Base-by-base conservation (phyloP, 2,113 vertebrate species). In the Panurus biarmicus region DNA sequence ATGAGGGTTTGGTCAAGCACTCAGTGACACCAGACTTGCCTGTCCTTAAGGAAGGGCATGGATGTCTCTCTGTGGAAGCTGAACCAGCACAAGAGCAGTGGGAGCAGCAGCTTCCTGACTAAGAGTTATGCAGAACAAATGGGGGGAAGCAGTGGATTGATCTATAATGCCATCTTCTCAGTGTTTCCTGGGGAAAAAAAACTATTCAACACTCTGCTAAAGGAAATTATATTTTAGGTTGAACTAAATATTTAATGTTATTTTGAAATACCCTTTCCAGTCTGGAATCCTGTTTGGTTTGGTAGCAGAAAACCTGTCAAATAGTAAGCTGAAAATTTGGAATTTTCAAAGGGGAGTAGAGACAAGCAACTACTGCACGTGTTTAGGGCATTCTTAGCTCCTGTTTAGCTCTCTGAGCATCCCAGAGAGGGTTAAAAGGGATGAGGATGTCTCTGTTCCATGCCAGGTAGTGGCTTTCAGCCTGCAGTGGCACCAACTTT, bases 381-480 rank as follows among this genome's bases (percentile, higher is more conserved):
- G 25, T 62, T 84, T 45, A 79, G 35, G 51, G 45, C 69, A 24
- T 29, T 13, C 47, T 62, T 11, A 57, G 51, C 16, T 86, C 53
- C 53, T 71, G 26, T 53, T 84, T 51, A 21, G 44, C 60, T 60
- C 65, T 88, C 60, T 50, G 56, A 79, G 26, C 42, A 33, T 77
- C 81, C 4, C 5, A 4, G 23, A 70, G 77, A 69, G 79, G 56
- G 75, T 70, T 87, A 51, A 56, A 9, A 66, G 86, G 70, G 44
- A 28, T 36, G 64, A 75, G 48, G 57, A 58, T 70, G 56, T 80
- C 60, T 67, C 76, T 82, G 42, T 65, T 57, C 58, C 50, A 0
- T 70, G 53, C 66, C 81, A 93, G 90, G 85, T 38, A 50, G 35
- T 51, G 44, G 36, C 61, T 87, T 79, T 76, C 70, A 82, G 73